Percentiles rank a stretch among this genome's conserved stretches.
phyloP scores from a whole-genome alignment of 2,888 invertebrate species.

The Adela reaumurella region DNA sequence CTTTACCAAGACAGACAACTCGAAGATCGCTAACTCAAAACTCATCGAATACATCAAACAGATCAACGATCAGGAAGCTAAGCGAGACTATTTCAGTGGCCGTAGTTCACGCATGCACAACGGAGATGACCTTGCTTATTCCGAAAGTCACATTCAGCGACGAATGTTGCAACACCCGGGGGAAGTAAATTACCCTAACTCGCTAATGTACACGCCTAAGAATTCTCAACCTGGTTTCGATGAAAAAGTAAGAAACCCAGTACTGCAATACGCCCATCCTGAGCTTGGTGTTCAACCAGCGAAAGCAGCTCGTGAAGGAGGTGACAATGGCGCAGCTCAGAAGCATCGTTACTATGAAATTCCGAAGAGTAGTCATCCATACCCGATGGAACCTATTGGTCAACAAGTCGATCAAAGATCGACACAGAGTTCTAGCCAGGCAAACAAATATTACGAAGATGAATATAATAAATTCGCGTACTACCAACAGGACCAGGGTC shows the following conservation, averaged over 20 bases:
- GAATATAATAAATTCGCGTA: conserved; percentile 53
- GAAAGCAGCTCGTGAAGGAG: conserved; percentile 49
- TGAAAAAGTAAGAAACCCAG: conserved; percentile 69
- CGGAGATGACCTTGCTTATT: conserved; percentile 39
- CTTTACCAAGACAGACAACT: conserved; percentile 61
- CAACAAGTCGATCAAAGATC: conserved; percentile 36
- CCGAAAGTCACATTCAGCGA: conserved; percentile 62
- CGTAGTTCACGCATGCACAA: conserved; percentile 47
- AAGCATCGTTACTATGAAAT: conserved; percentile 50
- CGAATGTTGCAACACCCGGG: conserved; percentile 69
- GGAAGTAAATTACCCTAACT: conserved; percentile 61
- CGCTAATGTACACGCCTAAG: conserved; percentile 61
- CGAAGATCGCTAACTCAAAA: conserved; percentile 54
- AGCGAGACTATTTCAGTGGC: conserved; percentile 57
- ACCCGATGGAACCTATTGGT: conserved; percentile 50
- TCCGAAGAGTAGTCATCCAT: conserved; percentile 55
- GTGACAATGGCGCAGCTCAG: conserved; percentile 30
- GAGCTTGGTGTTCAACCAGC: conserved; percentile 76
- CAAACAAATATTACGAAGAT: conserved; percentile 45
- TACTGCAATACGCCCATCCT: conserved; percentile 76
- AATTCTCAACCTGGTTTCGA: conserved; percentile 61
- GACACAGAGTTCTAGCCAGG: conserved; percentile 37
- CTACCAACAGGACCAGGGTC: conserved; percentile 49
- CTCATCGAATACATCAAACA: conserved; percentile 64
- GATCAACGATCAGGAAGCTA: conserved; percentile 62